A percentile compares a stretch with the other conserved stretches of the same genome.
phyloP scores from a whole-genome alignment of 2,888 invertebrate species.

The Cantharis flavilabris region DNA sequence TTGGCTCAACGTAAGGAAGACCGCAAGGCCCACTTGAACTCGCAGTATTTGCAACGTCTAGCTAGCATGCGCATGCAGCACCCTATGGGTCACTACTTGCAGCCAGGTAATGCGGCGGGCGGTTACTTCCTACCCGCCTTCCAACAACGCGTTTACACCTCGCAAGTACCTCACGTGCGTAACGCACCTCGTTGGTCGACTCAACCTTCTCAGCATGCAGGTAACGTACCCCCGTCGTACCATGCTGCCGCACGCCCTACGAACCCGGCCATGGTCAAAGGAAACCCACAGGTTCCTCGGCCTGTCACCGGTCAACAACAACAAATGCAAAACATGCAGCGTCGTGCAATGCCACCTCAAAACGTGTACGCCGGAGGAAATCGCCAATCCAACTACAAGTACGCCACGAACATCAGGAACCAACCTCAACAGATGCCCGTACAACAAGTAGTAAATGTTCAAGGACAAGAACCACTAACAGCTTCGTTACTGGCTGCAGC shows the following conservation, averaged over 20 bases:
- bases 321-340: conserved; percentile 70
- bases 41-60: conserved; percentile 98
- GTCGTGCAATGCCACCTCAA: conserved; percentile 67
- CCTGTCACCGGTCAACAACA: conserved; percentile 89
- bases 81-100: conserved; percentile 87
- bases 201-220: conserved; percentile 72
- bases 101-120: conserved; percentile 71
- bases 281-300: conserved; percentile 73
- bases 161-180: conserved; percentile 88
- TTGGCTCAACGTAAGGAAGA: conserved; percentile 99
- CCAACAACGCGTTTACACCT: conserved; percentile 86
- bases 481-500: conserved; percentile 96
- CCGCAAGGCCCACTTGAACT: conserved; percentile 95
- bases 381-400: conserved; percentile 82
- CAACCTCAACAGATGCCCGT: conserved; percentile 70
- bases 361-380: conserved; percentile 69
- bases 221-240: conserved; percentile 63
- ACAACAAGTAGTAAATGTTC: conserved; percentile 85
- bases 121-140: conserved; percentile 92
- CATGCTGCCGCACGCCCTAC: conserved; percentile 49
- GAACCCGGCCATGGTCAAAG: conserved; percentile 68
- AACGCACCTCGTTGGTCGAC: conserved; percentile 88
- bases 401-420: conserved; percentile 89
- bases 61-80: conserved; percentile 93
- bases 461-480: conserved; percentile 95